Conservation (phyloP, 30 jellyfish, hydroid and myxozoan species). For the Sanderia malayensis region DNA sequence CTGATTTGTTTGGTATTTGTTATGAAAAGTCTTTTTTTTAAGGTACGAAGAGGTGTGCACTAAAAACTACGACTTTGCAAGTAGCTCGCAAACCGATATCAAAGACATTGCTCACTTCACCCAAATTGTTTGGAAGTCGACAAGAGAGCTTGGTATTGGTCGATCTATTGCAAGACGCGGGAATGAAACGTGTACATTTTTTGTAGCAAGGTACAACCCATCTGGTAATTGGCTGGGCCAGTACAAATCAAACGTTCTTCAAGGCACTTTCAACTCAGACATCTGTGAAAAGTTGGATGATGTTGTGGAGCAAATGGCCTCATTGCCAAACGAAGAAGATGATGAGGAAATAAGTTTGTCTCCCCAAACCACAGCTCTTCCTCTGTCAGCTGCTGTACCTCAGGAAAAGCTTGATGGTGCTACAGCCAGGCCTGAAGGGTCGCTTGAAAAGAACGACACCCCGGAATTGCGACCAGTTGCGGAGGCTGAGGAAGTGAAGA, state of each 20-base stretch:
- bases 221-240: constrained; percentile 79
- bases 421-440: too few relatives aligned
- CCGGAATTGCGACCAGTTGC: too few relatives aligned
- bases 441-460: too few relatives aligned
- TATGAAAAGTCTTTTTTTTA: too few relatives aligned
- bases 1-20: too few relatives aligned
- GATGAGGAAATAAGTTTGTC: not conserved
- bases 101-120: constrained; percentile 85
- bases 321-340: not conserved
- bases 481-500: too few relatives aligned
- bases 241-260: constrained; percentile 50
- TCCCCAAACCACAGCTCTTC: not conserved
- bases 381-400: not conserved
- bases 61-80: constrained; percentile 55
- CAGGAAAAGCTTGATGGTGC: not conserved
- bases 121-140: constrained; percentile 76
- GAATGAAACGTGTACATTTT: constrained; percentile 55
- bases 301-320: constrained; percentile 5
- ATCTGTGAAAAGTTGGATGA: constrained; percentile 43
- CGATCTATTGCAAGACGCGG: constrained; percentile 57
- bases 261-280: constrained; percentile 39
- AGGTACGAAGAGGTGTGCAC: constrained; percentile 89
- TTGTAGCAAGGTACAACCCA: constrained; percentile 77
- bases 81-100: constrained; percentile 26
- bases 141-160: constrained; percentile 75